A percentile compares a stretch with the other conserved stretches of the same genome.
Conservation (phyloP, 2,113 vertebrate genomes). For the Cyanistes caeruleus region DNA sequence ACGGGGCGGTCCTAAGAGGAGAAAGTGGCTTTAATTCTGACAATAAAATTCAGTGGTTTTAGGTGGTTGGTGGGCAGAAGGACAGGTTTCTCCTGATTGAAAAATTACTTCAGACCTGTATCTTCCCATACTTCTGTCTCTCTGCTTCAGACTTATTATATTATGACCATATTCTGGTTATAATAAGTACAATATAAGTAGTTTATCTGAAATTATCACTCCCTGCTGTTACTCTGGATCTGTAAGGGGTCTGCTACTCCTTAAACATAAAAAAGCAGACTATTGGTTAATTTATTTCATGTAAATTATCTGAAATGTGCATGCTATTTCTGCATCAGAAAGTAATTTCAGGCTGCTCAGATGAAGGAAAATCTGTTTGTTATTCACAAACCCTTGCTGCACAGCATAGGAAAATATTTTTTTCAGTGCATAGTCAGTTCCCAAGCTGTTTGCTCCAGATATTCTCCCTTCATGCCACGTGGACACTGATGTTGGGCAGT, state of each 20-base stretch:
- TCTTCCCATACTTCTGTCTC: not conserved
- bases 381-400: not conserved
- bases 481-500: not conserved
- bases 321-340: not conserved
- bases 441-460: constrained; percentile 23
- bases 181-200: not conserved
- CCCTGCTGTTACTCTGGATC: not conserved
- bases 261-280: not conserved
- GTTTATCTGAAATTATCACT: not conserved
- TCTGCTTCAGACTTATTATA: not conserved
- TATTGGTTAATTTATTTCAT: not conserved
- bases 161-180: not conserved
- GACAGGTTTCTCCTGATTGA: not conserved
- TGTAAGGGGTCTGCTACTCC: not conserved
- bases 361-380: constrained; percentile 29
- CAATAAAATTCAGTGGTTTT: not conserved
- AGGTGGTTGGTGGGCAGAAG: not conserved
- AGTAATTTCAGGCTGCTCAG: not conserved
- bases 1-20: not conserved
- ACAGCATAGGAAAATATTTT: constrained; percentile 17
- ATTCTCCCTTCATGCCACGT: not conserved
- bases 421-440: not conserved
- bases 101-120: not conserved
- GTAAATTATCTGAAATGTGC: not conserved
- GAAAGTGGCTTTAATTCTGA: not conserved